Percentiles rank a stretch among this genome's conserved stretches.
Conservation (phyloP, 1,140 invertebrate genomes). For the Orius laevigatus region DNA sequence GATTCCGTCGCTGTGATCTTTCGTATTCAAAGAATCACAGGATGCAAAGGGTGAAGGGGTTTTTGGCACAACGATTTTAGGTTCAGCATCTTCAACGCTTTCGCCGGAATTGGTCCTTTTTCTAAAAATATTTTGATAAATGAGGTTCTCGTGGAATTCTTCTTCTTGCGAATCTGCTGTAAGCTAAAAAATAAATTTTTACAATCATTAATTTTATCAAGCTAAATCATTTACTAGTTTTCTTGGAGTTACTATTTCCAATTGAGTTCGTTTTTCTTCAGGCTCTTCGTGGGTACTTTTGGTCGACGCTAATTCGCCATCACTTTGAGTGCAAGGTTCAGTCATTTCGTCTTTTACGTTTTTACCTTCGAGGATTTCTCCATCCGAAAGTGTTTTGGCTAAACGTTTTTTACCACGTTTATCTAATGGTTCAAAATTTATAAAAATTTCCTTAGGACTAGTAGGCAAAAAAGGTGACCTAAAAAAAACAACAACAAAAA, state of each 20-base stretch:
- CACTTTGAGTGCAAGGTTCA: conserved; percentile 20
- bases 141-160: conserved; percentile 60
- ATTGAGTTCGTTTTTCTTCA: conserved; percentile 1
- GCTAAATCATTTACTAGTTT: neutral
- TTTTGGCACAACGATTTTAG: neutral
- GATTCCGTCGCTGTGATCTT: conserved; percentile 66
- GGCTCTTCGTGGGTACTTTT: conserved; percentile 3
- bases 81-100: conserved; percentile 13
- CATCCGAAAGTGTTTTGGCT: conserved; percentile 62
- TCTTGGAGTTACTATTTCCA: conserved; percentile 3
- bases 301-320: conserved; percentile 16
- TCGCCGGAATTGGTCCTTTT: conserved; percentile 22
- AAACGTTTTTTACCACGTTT: conserved; percentile 38
- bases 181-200: conserved; percentile 15
- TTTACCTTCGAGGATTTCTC: conserved; percentile 55
- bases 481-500: conserved; percentile 6
- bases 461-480: conserved; percentile 20
- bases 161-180: conserved; percentile 26
- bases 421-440: conserved; percentile 51
- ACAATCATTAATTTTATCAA: conserved; percentile 3
- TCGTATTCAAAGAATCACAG: conserved; percentile 48
- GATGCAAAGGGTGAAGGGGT: conserved; percentile 53
- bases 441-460: conserved; percentile 49
- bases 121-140: conserved; percentile 46
- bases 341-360: conserved; percentile 17